Base-by-base conservation (phyloP, 2,113 vertebrate species). In the Perca flavescens region DNA sequence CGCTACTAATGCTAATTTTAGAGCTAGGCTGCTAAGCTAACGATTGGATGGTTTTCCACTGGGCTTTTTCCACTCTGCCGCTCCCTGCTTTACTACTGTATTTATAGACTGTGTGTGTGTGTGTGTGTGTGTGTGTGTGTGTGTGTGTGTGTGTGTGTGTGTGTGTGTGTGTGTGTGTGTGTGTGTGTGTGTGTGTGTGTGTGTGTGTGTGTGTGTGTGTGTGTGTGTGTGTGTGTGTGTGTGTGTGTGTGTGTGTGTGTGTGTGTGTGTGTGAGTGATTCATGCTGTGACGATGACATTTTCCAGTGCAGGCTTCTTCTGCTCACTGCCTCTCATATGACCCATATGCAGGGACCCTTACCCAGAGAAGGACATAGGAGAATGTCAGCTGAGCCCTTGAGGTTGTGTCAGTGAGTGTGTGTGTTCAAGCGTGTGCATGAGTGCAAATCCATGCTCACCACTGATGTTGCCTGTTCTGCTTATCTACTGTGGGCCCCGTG, bases 321-420 rank as follows among this genome's bases (percentile, higher is more conserved):
- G 84, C 89, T 88, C 76, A 78, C 82, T 92, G 85, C 87, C 84
- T 86, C 84, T 87, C 68, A 60, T 74, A 34, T 93, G 89, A 90
- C 91, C 90, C 84, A 83, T 82, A 88, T 87, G 72, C 76, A 79
- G 66, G 65, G 83, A 79, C 82, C 83, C 86, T 85, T 58, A 89
- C 78, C 70, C 64, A 49, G 81, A 73, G 63, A 77, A 85, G 72
- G 73, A 84, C 85, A 86, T 65, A 82, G 78, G 88, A 93, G 90
- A 94, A 94, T 91, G 93, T 93, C 92, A 94, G 71, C 47, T 22
- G 63, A 88, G 85, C 79, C 88, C 88, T 82, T 82, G 86, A 90
- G 89, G 88, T 56, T 79, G 79, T 53, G 68, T 64, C n/a, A n/a
- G 49, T 53, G 49, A 6, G 11, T 34, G 63, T 11, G 47, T 52